Evolutionary conservation across 2,113 vertebrate genomes (phyloP), one percentile per base, ranked within the genome.

Genomic region (Mobula hypostoma): DNA sequence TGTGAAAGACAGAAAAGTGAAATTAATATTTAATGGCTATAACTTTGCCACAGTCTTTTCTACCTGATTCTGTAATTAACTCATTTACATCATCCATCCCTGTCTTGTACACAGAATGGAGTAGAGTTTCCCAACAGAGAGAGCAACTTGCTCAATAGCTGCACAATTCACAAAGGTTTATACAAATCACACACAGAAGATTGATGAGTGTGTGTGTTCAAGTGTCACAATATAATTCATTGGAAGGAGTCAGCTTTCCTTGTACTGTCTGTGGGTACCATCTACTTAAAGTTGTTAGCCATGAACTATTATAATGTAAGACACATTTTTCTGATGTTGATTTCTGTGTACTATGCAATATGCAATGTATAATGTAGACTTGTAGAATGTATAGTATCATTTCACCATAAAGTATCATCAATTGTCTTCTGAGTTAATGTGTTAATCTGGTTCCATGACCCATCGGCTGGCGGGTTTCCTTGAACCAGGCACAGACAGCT

Each of bases 361-460:
- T 85, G 9, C 63, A 61, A 14, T 80, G 14, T 80, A n/a, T 36
- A 40, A 12, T 21, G 2, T 79, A 36, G n/a, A 36, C 61, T 2
- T 68, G 17, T 66, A 19, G 61, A 66, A 66, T 12, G n/a, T 14
- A 66, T 32, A 66, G 5, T 19, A 56, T 32, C 15, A 68, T 32
- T 90, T 66, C 15, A 90, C 66, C 61, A 66, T 66, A 68, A 66
- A 32, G 14, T 19, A 90, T 19, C 5, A 2, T 29, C 11, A 15
- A 66, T 61, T 85, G 27, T 85, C 12, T 88, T 63, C 83, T 66
- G 85, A 88, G 11, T n/a, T 88, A 88, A 88, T 88, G 15, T 88
- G 85, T 17, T 14, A 68, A 90, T 66, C 85, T 90, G n/a, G n/a
- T 66, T 90, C 82, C 32, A 27, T 90, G 85, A 66, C 61, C 85